These are phyloP conservation scores for Blomia tropicalis DNA, from an alignment of 2,888 invertebrate genomes.

Conservation along the genomic window DNA sequence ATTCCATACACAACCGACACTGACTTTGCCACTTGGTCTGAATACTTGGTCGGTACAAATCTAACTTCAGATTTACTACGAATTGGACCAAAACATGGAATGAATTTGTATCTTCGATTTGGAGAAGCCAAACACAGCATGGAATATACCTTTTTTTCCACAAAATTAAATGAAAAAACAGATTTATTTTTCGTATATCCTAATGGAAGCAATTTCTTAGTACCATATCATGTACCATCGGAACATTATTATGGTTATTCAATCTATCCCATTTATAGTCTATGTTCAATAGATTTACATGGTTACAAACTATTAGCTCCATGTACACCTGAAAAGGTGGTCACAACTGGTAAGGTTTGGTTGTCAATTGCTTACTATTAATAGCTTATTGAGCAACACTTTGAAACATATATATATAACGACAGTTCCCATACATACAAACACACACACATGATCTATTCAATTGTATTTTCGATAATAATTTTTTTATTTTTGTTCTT, in stretches of 20 bases:
- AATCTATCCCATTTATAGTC: conserved; percentile 25
- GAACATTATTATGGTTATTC: conserved; percentile 17
- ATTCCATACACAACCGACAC: conserved; percentile 28
- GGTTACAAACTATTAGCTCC: conserved; percentile 27
- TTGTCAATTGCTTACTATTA: too few species aligned
- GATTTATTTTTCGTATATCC: conserved; percentile 18
- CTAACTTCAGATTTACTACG: not conserved
- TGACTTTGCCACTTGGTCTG: conserved; percentile 28
- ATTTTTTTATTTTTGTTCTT: not conserved
- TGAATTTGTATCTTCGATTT: not conserved
- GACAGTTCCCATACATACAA: too few species aligned
- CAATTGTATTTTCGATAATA: too few species aligned
- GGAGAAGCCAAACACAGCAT: not conserved
- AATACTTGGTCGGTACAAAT: not conserved
- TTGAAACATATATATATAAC: too few species aligned
- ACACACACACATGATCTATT: too few species aligned
- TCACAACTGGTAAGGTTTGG: conserved; percentile 10
- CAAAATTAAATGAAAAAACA: not conserved
- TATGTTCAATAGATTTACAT: conserved; percentile 26
- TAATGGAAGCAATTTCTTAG: not conserved
- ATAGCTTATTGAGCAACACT: not conserved
- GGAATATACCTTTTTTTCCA: not conserved
- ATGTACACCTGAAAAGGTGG: conserved; percentile 25
- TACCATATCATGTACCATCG: not conserved
- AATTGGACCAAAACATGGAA: not conserved